Evolutionary conservation across 2,888 invertebrate genomes (phyloP), one percentile per base, ranked within the genome.

Genomic region (Fissipunctia ypsillon): DNA sequence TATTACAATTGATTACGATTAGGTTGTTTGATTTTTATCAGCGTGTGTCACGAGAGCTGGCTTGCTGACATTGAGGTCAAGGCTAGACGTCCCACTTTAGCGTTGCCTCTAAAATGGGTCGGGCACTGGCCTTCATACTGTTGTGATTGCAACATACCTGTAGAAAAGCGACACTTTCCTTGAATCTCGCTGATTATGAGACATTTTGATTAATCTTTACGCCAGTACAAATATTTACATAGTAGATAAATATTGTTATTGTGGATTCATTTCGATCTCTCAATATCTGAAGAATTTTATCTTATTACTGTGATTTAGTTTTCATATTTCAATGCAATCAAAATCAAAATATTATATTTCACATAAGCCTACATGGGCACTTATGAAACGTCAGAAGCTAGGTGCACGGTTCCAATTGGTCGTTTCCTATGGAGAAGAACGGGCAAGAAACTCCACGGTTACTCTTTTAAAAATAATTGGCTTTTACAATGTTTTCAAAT

Each of bases 31-130:
- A 77, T 83, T 72, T 74, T 83, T 80, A 81, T 78, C 70, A 63
- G 69, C 38, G 71, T 69, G 72, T 79, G 76, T 85, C 76, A 81
- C 80, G 67, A 76, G 67, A 73, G 56, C 57, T 52, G 59, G 16
- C 67, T 67, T 43, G 54, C 43, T 68, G 64, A 35, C 64, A 86
- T 82, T 77, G 84, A 86, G 90, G 89, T 90, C 91, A 91, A 78
- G 88, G 89, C 69, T 83, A 68, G 76, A 72, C 78, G 90, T 74
- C 88, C 89, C 84, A 90, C 73, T 89, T 91, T 76, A 88, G 73
- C 75, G 79, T 81, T 87, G 87, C 83, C 87, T 88, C 83, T 78
- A 61, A 92, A 90, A 87, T 88, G 80, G 89, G 90, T 89, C 90
- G 87, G 75, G 43, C 54, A 65, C 61, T 68, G 87, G 88, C 91